Evolutionary conservation across 2,113 vertebrate genomes (phyloP).

Genomic region (Aegotheles bennettii): DNA sequence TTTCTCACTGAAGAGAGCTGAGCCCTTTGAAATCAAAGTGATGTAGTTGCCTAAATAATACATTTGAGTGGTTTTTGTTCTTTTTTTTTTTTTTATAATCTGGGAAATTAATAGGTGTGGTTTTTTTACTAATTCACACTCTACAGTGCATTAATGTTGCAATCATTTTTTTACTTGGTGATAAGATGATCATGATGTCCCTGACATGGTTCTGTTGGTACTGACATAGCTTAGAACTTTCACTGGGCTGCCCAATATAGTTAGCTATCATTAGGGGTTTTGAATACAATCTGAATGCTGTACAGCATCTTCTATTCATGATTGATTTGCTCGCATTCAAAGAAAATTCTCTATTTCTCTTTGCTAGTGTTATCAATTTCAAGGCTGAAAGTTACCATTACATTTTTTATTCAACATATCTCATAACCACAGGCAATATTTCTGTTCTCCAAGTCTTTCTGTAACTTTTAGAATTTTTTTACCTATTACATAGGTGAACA

Average conservation of each 20-base stretch:
- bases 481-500: background rate
- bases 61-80: background rate
- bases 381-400: background rate
- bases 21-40: background rate
- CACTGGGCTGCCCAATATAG: background rate
- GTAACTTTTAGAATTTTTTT: background rate
- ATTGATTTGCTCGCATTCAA: background rate
- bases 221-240: background rate
- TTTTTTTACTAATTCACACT: background rate
- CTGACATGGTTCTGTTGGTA: background rate
- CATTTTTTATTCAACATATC: background rate
- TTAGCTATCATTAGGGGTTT: background rate
- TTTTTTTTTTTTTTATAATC: background rate
- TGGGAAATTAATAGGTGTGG: background rate
- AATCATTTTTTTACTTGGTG: background rate
- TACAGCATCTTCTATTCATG: background rate
- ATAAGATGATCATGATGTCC: background rate
- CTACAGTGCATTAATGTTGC: background rate
- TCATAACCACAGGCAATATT: background rate
- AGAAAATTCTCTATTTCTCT: background rate
- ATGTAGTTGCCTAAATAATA: background rate
- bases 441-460: background rate
- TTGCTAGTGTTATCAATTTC: background rate
- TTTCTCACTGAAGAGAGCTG: background rate
- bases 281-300: background rate